phyloP scores from a whole-genome alignment of 2,888 invertebrate species.

The Suillia variegata region DNA sequence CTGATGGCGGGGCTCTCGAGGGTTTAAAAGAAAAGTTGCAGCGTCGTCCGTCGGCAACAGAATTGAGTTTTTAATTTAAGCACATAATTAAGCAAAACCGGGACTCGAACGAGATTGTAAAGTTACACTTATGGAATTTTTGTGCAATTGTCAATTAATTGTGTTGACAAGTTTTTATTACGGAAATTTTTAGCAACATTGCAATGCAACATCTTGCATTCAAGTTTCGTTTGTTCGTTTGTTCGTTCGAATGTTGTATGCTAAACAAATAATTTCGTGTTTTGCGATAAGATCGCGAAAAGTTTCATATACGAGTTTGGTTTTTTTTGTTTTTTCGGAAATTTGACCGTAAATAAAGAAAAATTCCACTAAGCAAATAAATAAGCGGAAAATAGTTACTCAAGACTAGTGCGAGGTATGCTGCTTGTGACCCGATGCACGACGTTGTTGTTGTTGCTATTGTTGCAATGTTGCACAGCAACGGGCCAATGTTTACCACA shows the following conservation, averaged over 20 bases:
- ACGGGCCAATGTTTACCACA: constrained; percentile 19
- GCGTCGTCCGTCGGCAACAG: too few species aligned
- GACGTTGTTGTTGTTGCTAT: too few species aligned
- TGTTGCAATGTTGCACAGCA: too few species aligned
- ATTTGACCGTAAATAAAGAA: background rate
- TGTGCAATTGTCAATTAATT: too few species aligned
- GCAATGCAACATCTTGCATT: too few species aligned
- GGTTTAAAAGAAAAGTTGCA: too few species aligned
- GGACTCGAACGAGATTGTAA: background rate
- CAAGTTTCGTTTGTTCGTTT: too few species aligned
- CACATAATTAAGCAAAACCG: constrained; percentile 9
- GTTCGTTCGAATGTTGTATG: constrained; percentile 2
- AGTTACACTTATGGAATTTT: too few species aligned
- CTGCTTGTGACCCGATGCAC: constrained; percentile 19
- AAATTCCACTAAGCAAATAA: background rate
- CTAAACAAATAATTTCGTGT: constrained; percentile 21
- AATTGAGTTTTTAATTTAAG: constrained; percentile 16
- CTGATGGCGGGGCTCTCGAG: too few species aligned
- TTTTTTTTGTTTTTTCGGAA: background rate
- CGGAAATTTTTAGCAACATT: too few species aligned
- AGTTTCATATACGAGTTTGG: background rate
- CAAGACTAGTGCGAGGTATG: too few species aligned
- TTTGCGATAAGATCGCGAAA: constrained; percentile 13
- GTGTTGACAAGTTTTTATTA: too few species aligned
- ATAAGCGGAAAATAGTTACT: background rate